These are phyloP conservation scores for Drosophila parthenogenetica DNA, from an alignment of 2,888 invertebrate genomes.

Conservation along the genomic window DNA sequence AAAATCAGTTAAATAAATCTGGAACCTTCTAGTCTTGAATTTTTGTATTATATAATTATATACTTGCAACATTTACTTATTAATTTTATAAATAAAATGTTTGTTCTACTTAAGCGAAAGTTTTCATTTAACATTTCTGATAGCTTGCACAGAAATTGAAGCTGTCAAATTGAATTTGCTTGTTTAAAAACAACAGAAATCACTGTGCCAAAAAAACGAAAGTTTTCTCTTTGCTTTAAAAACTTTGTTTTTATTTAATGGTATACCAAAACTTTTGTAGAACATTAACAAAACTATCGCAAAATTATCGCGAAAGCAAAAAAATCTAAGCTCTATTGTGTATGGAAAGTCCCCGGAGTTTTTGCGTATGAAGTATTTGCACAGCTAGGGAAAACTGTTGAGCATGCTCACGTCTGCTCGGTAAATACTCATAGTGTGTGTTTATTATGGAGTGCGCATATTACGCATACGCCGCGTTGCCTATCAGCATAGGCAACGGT, in stretches of 20 bases:
- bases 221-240: neutral
- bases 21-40: no score
- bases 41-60: no score
- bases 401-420: conserved; percentile 17
- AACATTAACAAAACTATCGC: neutral
- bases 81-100: no score
- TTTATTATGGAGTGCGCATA: conserved; percentile 18
- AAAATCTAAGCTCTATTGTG: conserved; percentile 3
- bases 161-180: neutral
- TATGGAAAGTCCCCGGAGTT: conserved; percentile 4
- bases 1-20: no score
- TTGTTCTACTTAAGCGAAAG: no score
- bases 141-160: neutral
- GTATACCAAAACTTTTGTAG: neutral
- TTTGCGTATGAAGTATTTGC: conserved; percentile 25
- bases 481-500: conserved; percentile 18
- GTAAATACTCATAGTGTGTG: conserved; percentile 19
- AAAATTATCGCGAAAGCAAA: neutral
- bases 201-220: neutral
- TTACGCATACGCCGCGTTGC: conserved; percentile 42
- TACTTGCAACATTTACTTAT: no score
- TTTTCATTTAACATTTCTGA: neutral
- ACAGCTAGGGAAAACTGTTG: conserved; percentile 23
- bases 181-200: neutral
- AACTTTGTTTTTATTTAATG: neutral